Percentiles rank a stretch among this genome's conserved stretches.
Evolutionary conservation across 2,113 vertebrate genomes (phyloP).

Genomic region (Charina bottae): DNA sequence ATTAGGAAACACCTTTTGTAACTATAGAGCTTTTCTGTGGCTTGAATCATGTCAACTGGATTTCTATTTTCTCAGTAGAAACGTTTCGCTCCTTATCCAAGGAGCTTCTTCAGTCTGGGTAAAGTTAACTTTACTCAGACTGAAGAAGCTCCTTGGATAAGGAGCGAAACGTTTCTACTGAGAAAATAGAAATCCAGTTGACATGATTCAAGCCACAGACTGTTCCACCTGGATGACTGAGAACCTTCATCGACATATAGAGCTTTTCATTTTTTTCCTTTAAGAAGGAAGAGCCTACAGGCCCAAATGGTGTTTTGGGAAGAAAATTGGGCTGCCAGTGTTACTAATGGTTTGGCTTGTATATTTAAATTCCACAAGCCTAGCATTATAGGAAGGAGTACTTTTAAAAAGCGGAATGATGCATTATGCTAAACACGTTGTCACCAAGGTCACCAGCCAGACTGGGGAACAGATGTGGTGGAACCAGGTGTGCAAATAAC

Average conservation of each 20-base stretch:
- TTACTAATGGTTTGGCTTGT: background rate
- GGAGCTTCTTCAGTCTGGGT: too few relatives aligned
- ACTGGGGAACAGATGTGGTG: background rate
- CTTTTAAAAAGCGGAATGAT: background rate
- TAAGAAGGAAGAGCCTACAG: slow-evolving; percentile 19
- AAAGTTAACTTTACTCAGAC: too few relatives aligned
- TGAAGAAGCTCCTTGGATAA: too few relatives aligned
- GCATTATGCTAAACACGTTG: background rate
- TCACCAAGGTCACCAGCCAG: background rate
- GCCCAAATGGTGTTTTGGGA: background rate
- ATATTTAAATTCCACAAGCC: background rate
- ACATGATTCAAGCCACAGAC: too few relatives aligned
- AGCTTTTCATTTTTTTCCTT: background rate
- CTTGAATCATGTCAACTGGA: too few relatives aligned
- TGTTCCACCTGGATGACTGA: too few relatives aligned
- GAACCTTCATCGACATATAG: too few relatives aligned
- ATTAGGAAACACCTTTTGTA: slow-evolving; percentile 26
- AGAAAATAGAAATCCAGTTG: too few relatives aligned
- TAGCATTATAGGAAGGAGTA: slow-evolving; percentile 5
- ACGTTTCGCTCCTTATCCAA: too few relatives aligned
- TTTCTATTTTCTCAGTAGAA: too few relatives aligned
- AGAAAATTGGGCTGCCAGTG: slow-evolving; percentile 2
- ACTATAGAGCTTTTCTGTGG: slow-evolving; percentile 42
- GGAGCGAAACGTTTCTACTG: too few relatives aligned
- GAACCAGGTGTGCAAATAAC: background rate